These are phyloP conservation scores for Lymantria monacha DNA, from an alignment of 2,888 invertebrate species.

Conservation along the genomic window DNA sequence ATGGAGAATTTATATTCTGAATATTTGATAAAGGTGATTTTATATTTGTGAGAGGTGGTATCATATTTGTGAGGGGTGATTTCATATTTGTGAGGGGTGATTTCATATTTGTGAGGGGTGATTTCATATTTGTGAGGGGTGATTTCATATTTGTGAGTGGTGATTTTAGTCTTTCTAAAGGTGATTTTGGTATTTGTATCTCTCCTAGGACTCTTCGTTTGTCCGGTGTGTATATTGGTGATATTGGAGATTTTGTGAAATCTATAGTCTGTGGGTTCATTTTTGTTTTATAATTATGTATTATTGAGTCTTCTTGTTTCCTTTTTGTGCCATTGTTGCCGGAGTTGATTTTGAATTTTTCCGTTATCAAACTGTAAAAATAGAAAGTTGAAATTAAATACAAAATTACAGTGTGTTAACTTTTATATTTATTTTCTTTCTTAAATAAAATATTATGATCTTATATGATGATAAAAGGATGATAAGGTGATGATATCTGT, in stretches of 20 bases:
- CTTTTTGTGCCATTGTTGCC: conserved; percentile 69
- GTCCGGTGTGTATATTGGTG: conserved; percentile 45
- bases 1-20: conserved; percentile 28
- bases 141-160: conserved; percentile 31
- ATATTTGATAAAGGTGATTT: conserved; percentile 30
- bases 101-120: conserved; percentile 24
- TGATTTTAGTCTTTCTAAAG: conserved; percentile 46
- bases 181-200: conserved; percentile 42
- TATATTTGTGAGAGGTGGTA: conserved; percentile 36
- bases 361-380: conserved; percentile 76
- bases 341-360: conserved; percentile 78
- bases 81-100: conserved; percentile 39
- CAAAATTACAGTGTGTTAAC: not conserved
- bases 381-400: conserved; percentile 8
- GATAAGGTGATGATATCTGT: too few species aligned
- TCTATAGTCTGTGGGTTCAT: conserved; percentile 68
- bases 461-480: too few species aligned
- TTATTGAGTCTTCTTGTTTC: conserved; percentile 62
- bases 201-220: conserved; percentile 66
- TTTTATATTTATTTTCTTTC: not conserved
- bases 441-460: too few species aligned
- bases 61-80: conserved; percentile 24
- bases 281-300: conserved; percentile 62
- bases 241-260: conserved; percentile 50
- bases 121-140: conserved; percentile 36